phyloP scores from a whole-genome alignment of 2,113 vertebrate genomes.

The Cynopterus brachyotis region DNA sequence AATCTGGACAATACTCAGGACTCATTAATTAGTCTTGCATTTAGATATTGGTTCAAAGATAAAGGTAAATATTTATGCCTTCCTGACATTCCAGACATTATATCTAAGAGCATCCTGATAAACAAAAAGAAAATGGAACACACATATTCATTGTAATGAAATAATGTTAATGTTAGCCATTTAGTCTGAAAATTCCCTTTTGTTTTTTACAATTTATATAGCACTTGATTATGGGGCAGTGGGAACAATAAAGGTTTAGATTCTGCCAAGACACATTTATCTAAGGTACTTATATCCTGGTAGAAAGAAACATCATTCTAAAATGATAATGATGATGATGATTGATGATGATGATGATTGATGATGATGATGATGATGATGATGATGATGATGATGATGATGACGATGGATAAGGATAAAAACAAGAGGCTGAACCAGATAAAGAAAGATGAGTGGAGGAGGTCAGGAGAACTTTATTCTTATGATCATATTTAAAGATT shows the following conservation, averaged over 20 bases:
- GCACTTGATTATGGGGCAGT: neutral
- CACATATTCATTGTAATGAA: conserved; percentile 27
- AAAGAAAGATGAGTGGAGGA: neutral
- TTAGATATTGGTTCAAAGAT: conserved; percentile 30
- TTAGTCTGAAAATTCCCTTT: conserved; percentile 29
- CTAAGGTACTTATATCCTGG: neutral
- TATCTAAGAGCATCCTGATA: neutral
- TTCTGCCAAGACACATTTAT: neutral
- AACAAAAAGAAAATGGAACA: conserved; percentile 24
- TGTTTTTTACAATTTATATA: neutral
- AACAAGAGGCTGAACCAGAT: neutral
- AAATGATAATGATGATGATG: neutral
- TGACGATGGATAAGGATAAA: neutral
- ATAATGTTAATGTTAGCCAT: conserved; percentile 13
- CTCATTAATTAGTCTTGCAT: conserved; percentile 29
- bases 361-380: neutral
- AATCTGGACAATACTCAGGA: neutral
- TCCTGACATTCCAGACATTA: conserved; percentile 36
- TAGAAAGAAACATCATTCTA: neutral
- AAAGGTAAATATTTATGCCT: conserved; percentile 56
- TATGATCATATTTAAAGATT: conserved; percentile 8
- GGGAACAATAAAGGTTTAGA: neutral
- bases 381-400: neutral
- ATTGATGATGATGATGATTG: neutral
- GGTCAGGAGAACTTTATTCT: neutral